Evolutionary conservation across 2,888 invertebrate genomes (phyloP).

Genomic region (Arctia plantaginis): DNA sequence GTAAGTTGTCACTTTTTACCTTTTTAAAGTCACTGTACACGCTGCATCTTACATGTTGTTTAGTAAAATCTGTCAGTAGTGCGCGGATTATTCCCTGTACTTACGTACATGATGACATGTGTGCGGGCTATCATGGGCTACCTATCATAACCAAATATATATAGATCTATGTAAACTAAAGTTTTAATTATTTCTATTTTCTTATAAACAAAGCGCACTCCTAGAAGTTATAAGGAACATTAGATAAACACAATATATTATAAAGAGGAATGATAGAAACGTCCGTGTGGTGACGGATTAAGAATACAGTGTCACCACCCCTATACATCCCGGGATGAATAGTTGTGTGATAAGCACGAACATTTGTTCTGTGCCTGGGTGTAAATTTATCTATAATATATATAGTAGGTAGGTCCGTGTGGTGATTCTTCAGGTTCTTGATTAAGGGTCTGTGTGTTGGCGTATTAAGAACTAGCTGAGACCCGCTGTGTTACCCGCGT

Average conservation of each 20-base stretch:
- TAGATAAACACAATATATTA: neutral
- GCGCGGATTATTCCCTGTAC: conserved; percentile 39
- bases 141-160: neutral
- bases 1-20: conserved; percentile 1
- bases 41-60: conserved; percentile 37
- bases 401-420: too few species aligned
- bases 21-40: conserved; percentile 27
- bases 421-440: too few species aligned
- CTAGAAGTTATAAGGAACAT: neutral
- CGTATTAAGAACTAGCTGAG: too few species aligned
- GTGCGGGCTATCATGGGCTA: conserved; percentile 7
- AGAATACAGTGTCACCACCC: too few species aligned
- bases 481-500: too few species aligned
- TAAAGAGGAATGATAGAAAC: too few species aligned
- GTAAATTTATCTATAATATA: too few species aligned
- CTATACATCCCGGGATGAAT: too few species aligned
- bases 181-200: conserved; percentile 6
- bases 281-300: too few species aligned
- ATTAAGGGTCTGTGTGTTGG: too few species aligned
- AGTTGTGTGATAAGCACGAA: too few species aligned
- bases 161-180: neutral
- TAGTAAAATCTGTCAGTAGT: conserved; percentile 41
- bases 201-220: neutral
- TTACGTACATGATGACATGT: conserved; percentile 28
- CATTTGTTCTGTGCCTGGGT: too few species aligned